Evolutionary conservation across 2,888 invertebrate species (phyloP), one percentile per base, ranked within the genome.

Genomic region (Arctia plantaginis): DNA sequence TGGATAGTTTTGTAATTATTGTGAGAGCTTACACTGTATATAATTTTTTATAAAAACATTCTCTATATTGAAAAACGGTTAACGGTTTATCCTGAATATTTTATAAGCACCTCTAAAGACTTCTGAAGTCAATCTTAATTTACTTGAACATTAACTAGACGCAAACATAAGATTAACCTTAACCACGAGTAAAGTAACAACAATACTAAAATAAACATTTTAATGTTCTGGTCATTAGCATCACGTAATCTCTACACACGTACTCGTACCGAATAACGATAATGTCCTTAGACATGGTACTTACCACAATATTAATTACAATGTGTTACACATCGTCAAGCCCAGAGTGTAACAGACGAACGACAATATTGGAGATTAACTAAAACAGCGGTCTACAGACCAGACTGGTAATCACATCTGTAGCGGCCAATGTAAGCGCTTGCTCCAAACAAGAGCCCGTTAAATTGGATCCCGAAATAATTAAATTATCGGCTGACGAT

Each of bases 401-500:
- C 77, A 80, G 78, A 35, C 79, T 77, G 80, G 82, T 85, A 85
- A 88, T 86, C 84, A 84, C 86, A 86, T 86, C 87, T 85, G 87
- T 79, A 82, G 84, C 77, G 69, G 81, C 76, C 79, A 79, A 77
- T 84, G 83, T 86, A 85, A 84, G 81, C 86, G 81, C n/a, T n/a
- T n/a, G n/a, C 74, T 76, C 85, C 82, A 82, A 90, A 89, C 87
- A 86, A 85, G 81, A 80, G 83, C 80, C 85, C 74, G 80, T 84
- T 86, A 85, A 86, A 87, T 88, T 88, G 84, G 81, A 89, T 89
- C 85, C 87, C 81, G 78, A 87, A 88, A 88, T 92, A 93, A 93
- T 93, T 90, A 88, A 91, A 90, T 92, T 92, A 92, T 90, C 85
- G 90, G 89, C 82, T 85, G 86, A 83, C 90, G 88, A 91, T 91